phyloP scores from a whole-genome alignment of 2,797 vertebrate genomes.

The Danio kyathit region DNA sequence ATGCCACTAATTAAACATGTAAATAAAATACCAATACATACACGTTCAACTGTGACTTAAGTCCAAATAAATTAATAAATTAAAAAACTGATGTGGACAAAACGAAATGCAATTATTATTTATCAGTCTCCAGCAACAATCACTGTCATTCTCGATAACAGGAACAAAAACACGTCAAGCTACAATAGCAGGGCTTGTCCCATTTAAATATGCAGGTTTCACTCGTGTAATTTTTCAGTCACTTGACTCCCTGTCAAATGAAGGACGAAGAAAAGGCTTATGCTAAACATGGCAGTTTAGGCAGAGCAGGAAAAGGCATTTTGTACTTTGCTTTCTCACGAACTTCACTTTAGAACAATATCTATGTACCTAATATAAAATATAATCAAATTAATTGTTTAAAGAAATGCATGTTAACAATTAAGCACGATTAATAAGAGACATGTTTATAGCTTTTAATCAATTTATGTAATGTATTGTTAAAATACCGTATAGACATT shows the following conservation, averaged over 20 bases:
- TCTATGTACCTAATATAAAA: background rate
- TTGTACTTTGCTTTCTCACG: background rate
- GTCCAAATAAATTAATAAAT: background rate
- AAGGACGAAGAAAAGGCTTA: slow-evolving; percentile 73
- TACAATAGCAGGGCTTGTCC: slow-evolving; percentile 47
- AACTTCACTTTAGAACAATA: background rate
- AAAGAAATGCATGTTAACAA: background rate
- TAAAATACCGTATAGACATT: background rate
- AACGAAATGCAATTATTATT: slow-evolving; percentile 40
- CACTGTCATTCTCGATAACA: slow-evolving; percentile 45
- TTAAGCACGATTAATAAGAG: background rate
- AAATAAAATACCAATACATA: background rate
- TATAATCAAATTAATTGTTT: background rate
- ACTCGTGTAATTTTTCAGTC: slow-evolving; percentile 54
- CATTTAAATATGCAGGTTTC: slow-evolving; percentile 52
- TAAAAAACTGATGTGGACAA: background rate
- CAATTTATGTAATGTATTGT: background rate
- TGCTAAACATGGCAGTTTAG: slow-evolving; percentile 73
- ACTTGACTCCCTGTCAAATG: slow-evolving; percentile 74
- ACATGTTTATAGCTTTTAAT: background rate
- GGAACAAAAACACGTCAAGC: slow-evolving; percentile 12
- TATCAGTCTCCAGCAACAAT: slow-evolving; percentile 45
- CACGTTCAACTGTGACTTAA: background rate
- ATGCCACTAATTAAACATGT: background rate
- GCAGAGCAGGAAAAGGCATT: slow-evolving; percentile 43